Conservation (phyloP, 2,113 vertebrate genomes). For the Terrapene triunguis region DNA sequence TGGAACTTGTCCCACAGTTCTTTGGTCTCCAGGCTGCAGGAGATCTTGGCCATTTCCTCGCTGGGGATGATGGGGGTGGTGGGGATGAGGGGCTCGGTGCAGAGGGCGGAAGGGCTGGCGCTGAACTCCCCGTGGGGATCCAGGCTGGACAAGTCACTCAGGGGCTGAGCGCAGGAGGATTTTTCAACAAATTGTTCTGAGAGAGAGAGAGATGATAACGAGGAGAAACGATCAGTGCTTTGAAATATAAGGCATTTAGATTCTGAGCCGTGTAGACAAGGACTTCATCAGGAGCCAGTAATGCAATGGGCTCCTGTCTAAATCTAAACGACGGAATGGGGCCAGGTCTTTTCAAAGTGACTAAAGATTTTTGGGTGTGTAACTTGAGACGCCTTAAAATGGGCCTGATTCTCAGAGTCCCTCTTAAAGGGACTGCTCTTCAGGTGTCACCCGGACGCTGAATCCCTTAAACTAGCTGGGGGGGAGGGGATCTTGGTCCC, state of each 20-base stretch:
- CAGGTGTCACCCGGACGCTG: neutral
- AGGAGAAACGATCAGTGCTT: neutral
- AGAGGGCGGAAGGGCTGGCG: conserved; percentile 83
- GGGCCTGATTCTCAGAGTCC: neutral
- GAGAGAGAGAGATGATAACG: neutral
- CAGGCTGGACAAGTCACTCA: conserved; percentile 88
- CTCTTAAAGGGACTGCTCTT: neutral
- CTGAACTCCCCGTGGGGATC: conserved; percentile 88
- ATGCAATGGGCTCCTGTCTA: neutral
- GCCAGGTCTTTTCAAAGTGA: neutral
- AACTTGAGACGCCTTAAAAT: neutral
- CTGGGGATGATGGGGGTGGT: conserved; percentile 92
- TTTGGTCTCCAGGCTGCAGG: conserved; percentile 97
- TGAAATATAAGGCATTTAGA: no score
- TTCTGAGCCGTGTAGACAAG: neutral
- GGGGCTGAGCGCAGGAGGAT: conserved; percentile 89
- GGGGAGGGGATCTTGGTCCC: neutral
- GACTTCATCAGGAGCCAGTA: neutral
- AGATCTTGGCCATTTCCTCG: conserved; percentile 98
- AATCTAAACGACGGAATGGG: neutral
- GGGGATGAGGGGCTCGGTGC: conserved; percentile 96
- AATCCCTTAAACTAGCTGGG: neutral
- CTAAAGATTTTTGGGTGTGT: neutral
- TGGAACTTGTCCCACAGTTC: conserved; percentile 99
- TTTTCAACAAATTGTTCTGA: conserved; percentile 98